Conservation (phyloP, 2,888 invertebrate species). For the Acanthococcus lagerstroemiae region DNA sequence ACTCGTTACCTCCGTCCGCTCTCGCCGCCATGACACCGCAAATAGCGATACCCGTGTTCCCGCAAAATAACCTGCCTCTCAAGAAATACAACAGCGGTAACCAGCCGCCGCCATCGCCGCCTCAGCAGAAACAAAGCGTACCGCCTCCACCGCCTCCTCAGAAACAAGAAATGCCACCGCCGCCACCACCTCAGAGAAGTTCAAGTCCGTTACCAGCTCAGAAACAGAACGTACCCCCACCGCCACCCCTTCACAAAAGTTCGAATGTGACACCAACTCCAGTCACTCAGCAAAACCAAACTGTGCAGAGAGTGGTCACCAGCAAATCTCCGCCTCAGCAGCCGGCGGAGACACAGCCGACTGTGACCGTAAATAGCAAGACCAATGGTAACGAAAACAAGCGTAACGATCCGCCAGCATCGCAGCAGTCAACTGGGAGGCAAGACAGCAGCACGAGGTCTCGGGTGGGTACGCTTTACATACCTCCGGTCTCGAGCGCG, state of each 20-base stretch:
- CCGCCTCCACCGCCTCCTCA: slow-evolving; percentile 28
- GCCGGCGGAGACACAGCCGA: slow-evolving; percentile 32
- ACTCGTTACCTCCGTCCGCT: slow-evolving; percentile 34
- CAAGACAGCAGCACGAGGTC: slow-evolving; percentile 33
- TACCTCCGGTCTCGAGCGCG: slow-evolving; percentile 35
- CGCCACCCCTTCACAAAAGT: neutral
- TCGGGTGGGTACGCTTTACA: slow-evolving; percentile 39
- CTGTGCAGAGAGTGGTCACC: neutral
- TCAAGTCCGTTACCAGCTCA: neutral
- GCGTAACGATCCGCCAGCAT: neutral
- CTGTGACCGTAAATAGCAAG: slow-evolving; percentile 22
- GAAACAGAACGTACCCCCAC: neutral
- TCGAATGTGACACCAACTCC: neutral
- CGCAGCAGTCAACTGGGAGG: neutral
- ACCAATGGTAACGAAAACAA: neutral
- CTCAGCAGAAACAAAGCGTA: neutral
- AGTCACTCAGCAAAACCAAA: no score
- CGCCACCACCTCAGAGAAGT: neutral
- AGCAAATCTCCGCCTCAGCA: slow-evolving; percentile 32
- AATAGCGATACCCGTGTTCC: slow-evolving; percentile 28
- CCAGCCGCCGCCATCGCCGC: neutral
- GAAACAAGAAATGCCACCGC: neutral
- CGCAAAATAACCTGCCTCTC: neutral
- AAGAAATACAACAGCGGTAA: neutral
- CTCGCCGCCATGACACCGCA: slow-evolving; percentile 33